phyloP scores from a whole-genome alignment of 2,888 invertebrate species.

The Oscheius sp. region DNA sequence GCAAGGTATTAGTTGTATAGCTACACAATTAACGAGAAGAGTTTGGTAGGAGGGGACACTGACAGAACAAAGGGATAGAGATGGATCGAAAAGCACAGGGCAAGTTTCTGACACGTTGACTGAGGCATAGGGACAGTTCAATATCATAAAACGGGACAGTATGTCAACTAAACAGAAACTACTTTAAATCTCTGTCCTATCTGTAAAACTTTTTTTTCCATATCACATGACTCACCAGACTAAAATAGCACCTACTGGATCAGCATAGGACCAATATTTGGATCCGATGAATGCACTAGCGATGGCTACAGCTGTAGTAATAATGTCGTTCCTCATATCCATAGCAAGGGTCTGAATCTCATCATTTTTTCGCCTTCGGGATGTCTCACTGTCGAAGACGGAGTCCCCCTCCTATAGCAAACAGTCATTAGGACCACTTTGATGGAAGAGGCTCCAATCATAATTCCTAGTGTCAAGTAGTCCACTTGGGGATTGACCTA shows the following conservation, averaged over 20 bases:
- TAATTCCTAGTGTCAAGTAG: constrained; percentile 59
- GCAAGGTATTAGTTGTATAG: too few species aligned
- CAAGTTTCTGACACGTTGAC: too few species aligned
- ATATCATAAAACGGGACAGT: too few species aligned
- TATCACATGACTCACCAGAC: constrained; percentile 62
- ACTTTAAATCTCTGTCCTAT: neutral
- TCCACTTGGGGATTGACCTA: constrained; percentile 70
- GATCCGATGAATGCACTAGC: constrained; percentile 75
- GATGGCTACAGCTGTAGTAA: constrained; percentile 75
- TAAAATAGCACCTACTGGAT: constrained; percentile 76
- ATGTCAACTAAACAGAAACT: neutral
- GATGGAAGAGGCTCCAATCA: constrained; percentile 61
- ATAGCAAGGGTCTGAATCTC: constrained; percentile 49
- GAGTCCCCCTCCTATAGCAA: constrained; percentile 64
- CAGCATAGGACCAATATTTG: constrained; percentile 74
- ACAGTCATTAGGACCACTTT: constrained; percentile 66
- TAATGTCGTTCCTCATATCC: constrained; percentile 77
- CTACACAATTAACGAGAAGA: too few species aligned
- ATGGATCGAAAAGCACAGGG: too few species aligned
- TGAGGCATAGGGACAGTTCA: too few species aligned
- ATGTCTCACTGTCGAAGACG: constrained; percentile 43
- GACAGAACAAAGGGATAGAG: too few species aligned
- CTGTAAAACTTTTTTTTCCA: neutral
- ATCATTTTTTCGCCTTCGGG: neutral
- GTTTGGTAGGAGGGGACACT: too few species aligned